Evolutionary conservation across 2,797 vertebrate species (phyloP), one percentile per base, ranked within the genome.

Genomic region (Anguilla marmorata): DNA sequence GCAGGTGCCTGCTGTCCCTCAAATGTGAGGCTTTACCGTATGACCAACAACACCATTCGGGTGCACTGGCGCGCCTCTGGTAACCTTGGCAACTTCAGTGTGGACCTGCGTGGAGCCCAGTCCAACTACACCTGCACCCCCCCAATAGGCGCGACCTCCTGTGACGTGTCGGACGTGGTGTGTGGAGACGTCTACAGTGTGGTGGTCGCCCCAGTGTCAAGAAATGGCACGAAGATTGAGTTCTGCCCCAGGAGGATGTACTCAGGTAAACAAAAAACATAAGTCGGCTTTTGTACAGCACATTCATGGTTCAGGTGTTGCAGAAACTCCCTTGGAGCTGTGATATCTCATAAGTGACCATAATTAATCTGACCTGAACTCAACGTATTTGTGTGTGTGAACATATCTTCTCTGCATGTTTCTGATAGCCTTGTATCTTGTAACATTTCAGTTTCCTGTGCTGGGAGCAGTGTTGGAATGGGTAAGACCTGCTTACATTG

Each of bases 1-100:
- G 19, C 41, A 99, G 98, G 96, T 92, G 94, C 96, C 86, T 99
- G 98, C 89, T 99, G 98, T 91, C 98, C 98, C n/a, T 96, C 96
- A 50, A 95, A 96, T 0, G 94, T 99, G 89, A 98, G 97, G 92
- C 93, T 99, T 4, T 97, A 97, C 3, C 95, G 96, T 56, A 92
- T 96, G 69, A 88, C 90, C 80, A 97, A 94, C 92, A 96, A 93
- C 1, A 93, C 96, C 2, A 95, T 98, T 86, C 95, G 97, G 86
- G 96, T 99, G 19, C 92, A 95, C 92, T 99, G 98, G 98, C 94
- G 90, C 87, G 94, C 96, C 50, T 86, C 94, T 8, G 94, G 92
- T 50, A 93, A 92, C 84, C 91, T 89, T 11, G 90, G 94, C 45
- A 96, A 92, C 87, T 96, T 98, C 92, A 95, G 45, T 0, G 96